These are phyloP conservation scores for Anas platyrhynchos DNA, from an alignment of 2,113 vertebrate species.

Conservation along the genomic window DNA sequence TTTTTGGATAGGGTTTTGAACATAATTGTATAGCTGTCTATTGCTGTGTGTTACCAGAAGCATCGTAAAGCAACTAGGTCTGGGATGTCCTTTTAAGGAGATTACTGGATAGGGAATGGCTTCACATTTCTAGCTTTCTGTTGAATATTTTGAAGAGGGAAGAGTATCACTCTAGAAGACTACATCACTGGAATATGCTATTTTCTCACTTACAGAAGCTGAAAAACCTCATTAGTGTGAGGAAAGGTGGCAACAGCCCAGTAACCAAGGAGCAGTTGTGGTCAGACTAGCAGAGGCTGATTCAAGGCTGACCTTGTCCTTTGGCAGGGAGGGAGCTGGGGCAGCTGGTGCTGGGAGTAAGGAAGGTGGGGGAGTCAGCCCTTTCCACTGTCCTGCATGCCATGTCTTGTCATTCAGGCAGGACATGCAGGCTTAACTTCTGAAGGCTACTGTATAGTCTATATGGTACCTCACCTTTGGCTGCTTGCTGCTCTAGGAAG, in stretches of 20 bases:
- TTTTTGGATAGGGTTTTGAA: constrained; percentile 58
- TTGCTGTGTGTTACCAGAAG: constrained; percentile 1
- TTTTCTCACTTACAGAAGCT: background rate
- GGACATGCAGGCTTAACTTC: background rate
- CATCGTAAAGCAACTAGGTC: background rate
- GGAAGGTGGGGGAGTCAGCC: background rate
- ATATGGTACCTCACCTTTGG: background rate
- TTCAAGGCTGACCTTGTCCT: background rate
- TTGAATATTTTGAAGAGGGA: constrained; percentile 34
- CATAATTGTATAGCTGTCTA: constrained; percentile 7
- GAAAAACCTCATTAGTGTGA: background rate
- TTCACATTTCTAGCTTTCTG: constrained; percentile 12
- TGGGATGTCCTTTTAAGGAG: background rate
- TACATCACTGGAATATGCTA: background rate
- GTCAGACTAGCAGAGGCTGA: background rate
- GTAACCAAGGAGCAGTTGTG: fast-evolving
- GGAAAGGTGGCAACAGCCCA: background rate
- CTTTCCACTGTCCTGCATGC: background rate
- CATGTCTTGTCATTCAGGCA: background rate
- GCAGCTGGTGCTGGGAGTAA: background rate
- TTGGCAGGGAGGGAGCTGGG: background rate
- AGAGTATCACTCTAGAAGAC: background rate
- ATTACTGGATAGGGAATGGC: background rate
- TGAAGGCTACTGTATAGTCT: background rate
- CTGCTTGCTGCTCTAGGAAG: background rate